These are phyloP conservation scores for Halesus radiatus DNA, from an alignment of 1,140 invertebrate genomes.

Conservation along the genomic window DNA sequence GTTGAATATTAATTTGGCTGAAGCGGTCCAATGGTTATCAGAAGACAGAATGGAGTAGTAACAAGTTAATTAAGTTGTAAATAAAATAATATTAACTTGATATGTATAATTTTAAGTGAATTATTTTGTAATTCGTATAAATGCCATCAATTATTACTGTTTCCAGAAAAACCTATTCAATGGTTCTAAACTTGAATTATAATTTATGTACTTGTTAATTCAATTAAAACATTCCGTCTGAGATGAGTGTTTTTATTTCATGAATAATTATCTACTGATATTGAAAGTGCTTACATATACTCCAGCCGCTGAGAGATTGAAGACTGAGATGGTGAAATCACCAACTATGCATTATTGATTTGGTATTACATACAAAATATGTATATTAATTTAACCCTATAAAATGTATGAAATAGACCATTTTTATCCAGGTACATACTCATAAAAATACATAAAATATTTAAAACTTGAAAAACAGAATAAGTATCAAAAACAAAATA, in stretches of 20 bases:
- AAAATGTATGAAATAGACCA: no score
- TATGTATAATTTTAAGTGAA: slow-evolving; percentile 24
- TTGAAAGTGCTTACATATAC: no score
- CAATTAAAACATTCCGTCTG: slow-evolving; percentile 39
- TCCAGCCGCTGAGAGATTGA: no score
- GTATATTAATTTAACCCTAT: no score
- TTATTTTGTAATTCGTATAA: slow-evolving; percentile 42
- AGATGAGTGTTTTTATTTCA: neutral
- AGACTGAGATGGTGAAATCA: no score
- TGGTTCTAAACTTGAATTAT: slow-evolving; percentile 39
- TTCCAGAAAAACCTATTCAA: slow-evolving; percentile 31
- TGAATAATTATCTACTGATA: no score
- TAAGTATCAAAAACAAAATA: neutral
- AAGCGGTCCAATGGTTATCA: neutral
- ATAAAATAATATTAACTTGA: slow-evolving; percentile 23
- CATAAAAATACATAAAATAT: no score
- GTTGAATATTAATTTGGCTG: no score
- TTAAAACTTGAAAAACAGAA: neutral
- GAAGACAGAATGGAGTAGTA: neutral
- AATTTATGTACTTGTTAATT: slow-evolving; percentile 43
- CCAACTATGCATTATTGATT: no score
- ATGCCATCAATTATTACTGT: slow-evolving; percentile 36
- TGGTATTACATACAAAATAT: no score
- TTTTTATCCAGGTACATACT: no score
- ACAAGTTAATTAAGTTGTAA: slow-evolving; percentile 31